Conservation (phyloP, 2,113 vertebrate species). For the Casuarius casuarius region DNA sequence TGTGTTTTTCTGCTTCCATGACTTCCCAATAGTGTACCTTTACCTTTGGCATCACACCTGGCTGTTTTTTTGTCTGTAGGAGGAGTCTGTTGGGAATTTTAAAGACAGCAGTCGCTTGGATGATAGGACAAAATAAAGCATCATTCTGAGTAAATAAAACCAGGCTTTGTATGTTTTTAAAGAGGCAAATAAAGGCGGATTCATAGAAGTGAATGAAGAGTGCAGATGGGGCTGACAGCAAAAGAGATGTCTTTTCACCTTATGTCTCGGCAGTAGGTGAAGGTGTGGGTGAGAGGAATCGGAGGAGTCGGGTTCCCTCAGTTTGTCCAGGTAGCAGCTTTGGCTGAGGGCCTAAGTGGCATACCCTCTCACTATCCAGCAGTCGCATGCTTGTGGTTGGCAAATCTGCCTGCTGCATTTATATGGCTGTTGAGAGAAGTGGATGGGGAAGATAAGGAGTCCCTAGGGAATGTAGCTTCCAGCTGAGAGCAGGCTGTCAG, state of each 20-base stretch:
- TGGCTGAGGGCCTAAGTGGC: background rate
- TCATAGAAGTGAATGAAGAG: background rate
- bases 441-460: slow-evolving; percentile 24
- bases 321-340: background rate
- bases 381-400: background rate
- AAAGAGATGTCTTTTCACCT: background rate
- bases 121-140: background rate
- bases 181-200: background rate
- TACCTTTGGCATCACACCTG: background rate
- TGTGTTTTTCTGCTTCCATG: background rate
- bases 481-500: background rate
- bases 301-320: background rate
- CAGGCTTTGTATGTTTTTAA: background rate
- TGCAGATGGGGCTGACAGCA: background rate
- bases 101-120: background rate
- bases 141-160: background rate
- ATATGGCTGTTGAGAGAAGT: background rate
- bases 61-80: background rate
- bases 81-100: background rate
- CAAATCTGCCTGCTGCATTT: slow-evolving; percentile 7
- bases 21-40: background rate
- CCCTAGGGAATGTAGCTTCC: background rate
- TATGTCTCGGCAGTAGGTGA: background rate
- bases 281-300: background rate
- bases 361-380: background rate